A percentile compares a stretch with the other conserved stretches of the same genome.
phyloP scores from a whole-genome alignment of 2,888 invertebrate genomes.

The Clostera curtula region DNA sequence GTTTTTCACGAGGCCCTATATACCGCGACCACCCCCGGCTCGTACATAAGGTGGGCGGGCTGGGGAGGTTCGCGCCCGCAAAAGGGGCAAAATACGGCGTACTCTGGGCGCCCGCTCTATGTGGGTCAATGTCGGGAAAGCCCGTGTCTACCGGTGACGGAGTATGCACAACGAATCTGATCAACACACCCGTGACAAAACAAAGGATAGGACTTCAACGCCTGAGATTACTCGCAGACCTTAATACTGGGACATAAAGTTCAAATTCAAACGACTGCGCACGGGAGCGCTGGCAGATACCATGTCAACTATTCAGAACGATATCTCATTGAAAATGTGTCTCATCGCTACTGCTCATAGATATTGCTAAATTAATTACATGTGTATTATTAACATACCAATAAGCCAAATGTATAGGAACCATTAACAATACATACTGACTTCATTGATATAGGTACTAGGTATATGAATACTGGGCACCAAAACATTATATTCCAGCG shows the following conservation, averaged over 20 bases:
- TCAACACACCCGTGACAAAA: slow-evolving; percentile 69
- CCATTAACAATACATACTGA: too few relatives aligned
- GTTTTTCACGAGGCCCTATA: slow-evolving; percentile 75
- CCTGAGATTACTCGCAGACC: slow-evolving; percentile 28
- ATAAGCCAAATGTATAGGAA: too few relatives aligned
- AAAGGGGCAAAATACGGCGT: slow-evolving; percentile 76
- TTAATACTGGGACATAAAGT: slow-evolving; percentile 39
- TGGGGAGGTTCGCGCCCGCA: slow-evolving; percentile 73
- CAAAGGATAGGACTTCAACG: slow-evolving; percentile 48
- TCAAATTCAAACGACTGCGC: slow-evolving; percentile 21
- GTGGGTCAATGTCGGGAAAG: slow-evolving; percentile 77
- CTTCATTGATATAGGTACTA: too few relatives aligned
- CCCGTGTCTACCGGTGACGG: slow-evolving; percentile 75
- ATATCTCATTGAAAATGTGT: slow-evolving; percentile 1
- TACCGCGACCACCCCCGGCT: slow-evolving; percentile 73
- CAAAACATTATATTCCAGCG: too few relatives aligned
- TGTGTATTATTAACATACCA: too few relatives aligned
- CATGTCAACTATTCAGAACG: slow-evolving; percentile 6
- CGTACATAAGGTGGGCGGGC: slow-evolving; percentile 73
- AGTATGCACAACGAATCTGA: slow-evolving; percentile 75
- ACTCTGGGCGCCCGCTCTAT: slow-evolving; percentile 74
- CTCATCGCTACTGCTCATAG: not conserved
- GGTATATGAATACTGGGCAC: too few relatives aligned
- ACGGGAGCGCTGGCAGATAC: slow-evolving; percentile 5
- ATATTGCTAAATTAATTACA: slow-evolving; percentile 1